phyloP scores from a whole-genome alignment of 2,888 invertebrate species.

The Choreutis nemorana region DNA sequence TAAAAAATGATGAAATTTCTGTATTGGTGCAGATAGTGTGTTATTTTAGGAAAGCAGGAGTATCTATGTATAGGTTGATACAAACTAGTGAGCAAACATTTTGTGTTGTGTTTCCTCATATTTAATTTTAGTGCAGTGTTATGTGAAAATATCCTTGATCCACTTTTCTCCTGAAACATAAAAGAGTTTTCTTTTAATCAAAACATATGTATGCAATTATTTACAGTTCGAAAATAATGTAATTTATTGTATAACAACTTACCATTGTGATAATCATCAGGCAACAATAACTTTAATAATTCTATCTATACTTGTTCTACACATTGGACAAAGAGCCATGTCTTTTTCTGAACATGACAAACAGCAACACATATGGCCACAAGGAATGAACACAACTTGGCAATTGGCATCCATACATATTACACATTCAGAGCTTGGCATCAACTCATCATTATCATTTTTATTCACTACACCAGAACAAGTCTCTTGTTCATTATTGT shows the following conservation, averaged over 20 bases:
- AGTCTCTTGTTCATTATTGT: conserved; percentile 22
- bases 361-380: conserved; percentile 89
- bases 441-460: conserved; percentile 26
- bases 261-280: conserved; percentile 26
- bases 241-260: not conserved
- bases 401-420: conserved; percentile 79
- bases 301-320: conserved; percentile 73
- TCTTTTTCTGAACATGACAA: conserved; percentile 69
- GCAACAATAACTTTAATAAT: conserved; percentile 71
- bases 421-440: conserved; percentile 75
- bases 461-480: conserved; percentile 35
- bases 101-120: too few species aligned
- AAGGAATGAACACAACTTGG: conserved; percentile 83
- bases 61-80: too few species aligned
- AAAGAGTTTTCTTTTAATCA: too few species aligned
- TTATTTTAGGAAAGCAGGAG: too few species aligned
- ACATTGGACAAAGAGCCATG: conserved; percentile 78
- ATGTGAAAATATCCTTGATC: too few species aligned
- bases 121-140: too few species aligned
- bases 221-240: too few species aligned
- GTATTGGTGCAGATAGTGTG: too few species aligned
- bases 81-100: too few species aligned
- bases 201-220: too few species aligned
- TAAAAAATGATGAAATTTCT: too few species aligned
- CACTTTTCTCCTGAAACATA: too few species aligned